Base-by-base conservation (phyloP, 1,140 invertebrate species). In the Belonocnema kinseyi region DNA sequence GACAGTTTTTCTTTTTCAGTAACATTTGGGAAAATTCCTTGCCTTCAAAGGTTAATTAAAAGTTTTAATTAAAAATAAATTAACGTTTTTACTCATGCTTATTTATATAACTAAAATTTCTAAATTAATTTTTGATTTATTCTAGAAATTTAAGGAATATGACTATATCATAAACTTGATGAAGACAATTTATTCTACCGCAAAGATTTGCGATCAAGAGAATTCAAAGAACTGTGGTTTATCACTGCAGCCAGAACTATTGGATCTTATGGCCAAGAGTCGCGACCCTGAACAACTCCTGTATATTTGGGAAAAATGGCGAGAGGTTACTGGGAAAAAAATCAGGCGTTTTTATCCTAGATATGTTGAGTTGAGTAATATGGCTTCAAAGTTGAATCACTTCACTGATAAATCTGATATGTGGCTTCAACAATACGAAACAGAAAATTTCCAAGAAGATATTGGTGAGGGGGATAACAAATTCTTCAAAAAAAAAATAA, bases 251-350 rank as follows among this genome's bases (percentile, higher is more conserved):
- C 96, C 96, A 81, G 95, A 97, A 83, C 91, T 97, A 16, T 94
- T 3, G 3, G 21, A 26, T 72, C 92, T 95, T 46, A 91, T 97
- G 75, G 89, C 92, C 1, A 93, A 89, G 17, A 96, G 94, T 76
- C 92, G 93, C n/a, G 92, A 97, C 87, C 94, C 94, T 11, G 93
- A 95, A 58, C 95, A 96, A 85, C 84, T 97, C 74, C 93, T 94
- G 78, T 92, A 96, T 80, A 90, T 94, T 14, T 98, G 97, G 97
- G 90, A 92, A 5, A 92, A 94, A 80, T 98, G 96, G 95, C 92
- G 97, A 75, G 93, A 94, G 33, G 93, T 91, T 11, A 93, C 94
- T 10, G 97, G 97, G 0, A 94, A 94, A 26, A 93, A 94, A 78
- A 94, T 96, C n/a, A 93, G 93, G 52, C 75, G 93, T 0, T 88